Conservation (phyloP, 2,888 invertebrate species). For the Leptinotarsa haldemani region DNA sequence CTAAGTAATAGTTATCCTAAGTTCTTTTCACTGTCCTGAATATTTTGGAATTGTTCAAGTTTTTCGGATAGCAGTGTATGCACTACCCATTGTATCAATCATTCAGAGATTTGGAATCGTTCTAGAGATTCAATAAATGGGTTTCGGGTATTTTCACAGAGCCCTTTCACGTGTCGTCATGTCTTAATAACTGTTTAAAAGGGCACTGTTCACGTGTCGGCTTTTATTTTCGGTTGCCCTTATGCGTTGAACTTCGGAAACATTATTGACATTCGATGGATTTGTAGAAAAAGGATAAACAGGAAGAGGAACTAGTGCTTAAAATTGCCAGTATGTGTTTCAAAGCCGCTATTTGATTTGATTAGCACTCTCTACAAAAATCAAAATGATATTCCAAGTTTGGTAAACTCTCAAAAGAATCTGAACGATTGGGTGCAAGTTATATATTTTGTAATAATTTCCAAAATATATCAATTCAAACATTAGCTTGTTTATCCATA, state of each 20-base stretch:
- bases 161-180: constrained; percentile 46
- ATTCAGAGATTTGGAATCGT: constrained; percentile 41
- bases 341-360: too few relatives aligned
- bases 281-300: constrained; percentile 1
- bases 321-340: too few relatives aligned
- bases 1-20: too few relatives aligned
- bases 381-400: too few relatives aligned
- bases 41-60: neutral
- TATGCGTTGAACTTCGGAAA: constrained; percentile 18
- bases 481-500: too few relatives aligned
- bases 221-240: constrained; percentile 40
- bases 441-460: too few relatives aligned
- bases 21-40: too few relatives aligned
- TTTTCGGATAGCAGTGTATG: constrained; percentile 31
- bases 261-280: constrained; percentile 23
- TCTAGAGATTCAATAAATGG: constrained; percentile 38
- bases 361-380: too few relatives aligned
- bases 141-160: constrained; percentile 44
- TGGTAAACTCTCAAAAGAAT: too few relatives aligned
- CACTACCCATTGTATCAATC: constrained; percentile 37
- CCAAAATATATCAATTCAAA: too few relatives aligned
- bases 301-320: neutral
- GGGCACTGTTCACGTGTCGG: constrained; percentile 43
- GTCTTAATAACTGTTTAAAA: constrained; percentile 50
- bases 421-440: too few relatives aligned